A percentile compares a stretch with the other conserved stretches of the same genome.
These are phyloP conservation scores for Scomberomorus guttatus DNA, from an alignment of 2,797 vertebrate species.

Conservation along the genomic window DNA sequence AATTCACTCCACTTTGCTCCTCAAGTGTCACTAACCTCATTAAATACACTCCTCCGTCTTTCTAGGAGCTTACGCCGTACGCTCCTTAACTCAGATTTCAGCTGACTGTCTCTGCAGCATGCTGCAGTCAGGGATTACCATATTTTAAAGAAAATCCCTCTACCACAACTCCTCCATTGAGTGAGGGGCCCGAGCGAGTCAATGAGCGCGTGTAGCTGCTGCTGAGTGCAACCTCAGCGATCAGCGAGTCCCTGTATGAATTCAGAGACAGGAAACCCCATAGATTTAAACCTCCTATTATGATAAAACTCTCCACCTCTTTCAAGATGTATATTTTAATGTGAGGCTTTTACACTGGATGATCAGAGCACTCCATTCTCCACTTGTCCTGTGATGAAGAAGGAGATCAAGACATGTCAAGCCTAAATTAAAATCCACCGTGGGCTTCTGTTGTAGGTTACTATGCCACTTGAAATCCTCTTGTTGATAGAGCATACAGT, in stretches of 20 bases:
- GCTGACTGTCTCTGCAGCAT: constrained; percentile 70
- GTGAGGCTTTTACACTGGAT: constrained; percentile 39
- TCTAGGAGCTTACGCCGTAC: constrained; percentile 69
- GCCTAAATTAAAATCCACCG: constrained; percentile 39
- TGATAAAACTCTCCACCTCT: constrained; percentile 18
- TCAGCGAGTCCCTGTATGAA: constrained; percentile 41
- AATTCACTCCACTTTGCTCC: constrained; percentile 66
- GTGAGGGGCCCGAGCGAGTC: constrained; percentile 50
- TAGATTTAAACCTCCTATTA: constrained; percentile 41
- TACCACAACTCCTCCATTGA: constrained; percentile 64
- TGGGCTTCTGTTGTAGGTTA: constrained; percentile 33
- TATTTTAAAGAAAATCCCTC: constrained; percentile 81
- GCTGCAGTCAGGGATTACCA: constrained; percentile 80
- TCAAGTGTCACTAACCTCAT: constrained; percentile 82
- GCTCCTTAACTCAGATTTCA: constrained; percentile 79
- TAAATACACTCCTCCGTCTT: constrained; percentile 66
- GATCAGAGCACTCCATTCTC: constrained; percentile 35
- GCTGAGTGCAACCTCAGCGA: constrained; percentile 51
- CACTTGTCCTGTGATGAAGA: constrained; percentile 31
- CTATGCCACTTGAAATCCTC: constrained; percentile 36
- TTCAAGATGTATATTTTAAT: constrained; percentile 52
- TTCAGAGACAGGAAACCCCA: constrained; percentile 51
- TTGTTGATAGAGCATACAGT: constrained; percentile 18
- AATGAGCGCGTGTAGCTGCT: constrained; percentile 54
- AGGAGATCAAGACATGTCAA: constrained; percentile 42